Conservation (phyloP, 2,113 vertebrate species). For the Leucopsar rothschildi region DNA sequence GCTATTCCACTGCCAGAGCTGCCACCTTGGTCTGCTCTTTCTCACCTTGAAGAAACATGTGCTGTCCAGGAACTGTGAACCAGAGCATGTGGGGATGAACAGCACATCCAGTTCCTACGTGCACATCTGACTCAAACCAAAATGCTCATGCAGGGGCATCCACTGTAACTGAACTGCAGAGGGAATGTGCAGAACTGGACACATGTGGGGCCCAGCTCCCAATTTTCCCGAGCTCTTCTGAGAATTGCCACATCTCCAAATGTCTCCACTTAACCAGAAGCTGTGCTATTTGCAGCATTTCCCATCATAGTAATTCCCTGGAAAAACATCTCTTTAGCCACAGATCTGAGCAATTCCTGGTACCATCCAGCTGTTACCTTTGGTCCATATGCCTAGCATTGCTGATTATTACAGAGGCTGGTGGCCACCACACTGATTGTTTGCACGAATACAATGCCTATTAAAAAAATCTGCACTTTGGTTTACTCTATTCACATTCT, state of each 20-base stretch:
- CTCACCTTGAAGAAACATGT: background rate
- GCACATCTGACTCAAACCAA: background rate
- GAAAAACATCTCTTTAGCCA: background rate
- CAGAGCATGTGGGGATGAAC: accelerated
- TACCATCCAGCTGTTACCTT: background rate
- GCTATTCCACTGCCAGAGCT: background rate
- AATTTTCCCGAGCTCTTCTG: background rate
- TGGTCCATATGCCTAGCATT: background rate
- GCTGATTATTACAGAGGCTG: background rate
- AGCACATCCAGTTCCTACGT: background rate
- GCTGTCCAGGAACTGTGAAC: background rate
- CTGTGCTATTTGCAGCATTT: background rate
- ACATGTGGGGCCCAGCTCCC: accelerated
- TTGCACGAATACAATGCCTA: background rate
- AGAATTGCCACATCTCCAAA: background rate
- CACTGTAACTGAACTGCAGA: background rate
- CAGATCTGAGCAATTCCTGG: background rate
- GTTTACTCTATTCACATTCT: background rate
- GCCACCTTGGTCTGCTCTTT: background rate
- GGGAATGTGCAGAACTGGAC: background rate
- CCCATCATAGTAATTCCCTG: background rate
- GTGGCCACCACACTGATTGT: background rate
- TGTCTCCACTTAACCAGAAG: background rate
- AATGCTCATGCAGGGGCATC: background rate
- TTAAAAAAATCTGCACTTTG: background rate